Percentiles rank a stretch among this genome's conserved stretches.
phyloP scores from a whole-genome alignment of 2,888 invertebrate species.

The Phania funesta region DNA sequence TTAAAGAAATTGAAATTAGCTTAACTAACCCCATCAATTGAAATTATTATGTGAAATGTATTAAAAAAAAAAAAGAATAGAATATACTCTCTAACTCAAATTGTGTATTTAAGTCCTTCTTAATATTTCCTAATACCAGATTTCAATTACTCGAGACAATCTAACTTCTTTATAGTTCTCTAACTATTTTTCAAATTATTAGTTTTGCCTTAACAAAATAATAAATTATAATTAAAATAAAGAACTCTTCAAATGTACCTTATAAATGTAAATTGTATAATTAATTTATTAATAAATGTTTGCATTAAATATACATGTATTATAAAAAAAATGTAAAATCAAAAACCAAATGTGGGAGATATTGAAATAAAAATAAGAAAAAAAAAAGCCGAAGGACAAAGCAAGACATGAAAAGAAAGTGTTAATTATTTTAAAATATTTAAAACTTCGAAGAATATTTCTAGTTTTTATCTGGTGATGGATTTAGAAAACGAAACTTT shows the following conservation, averaged over 20 bases:
- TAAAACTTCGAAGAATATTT: too few species aligned
- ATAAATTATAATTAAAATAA: slow-evolving; percentile 5
- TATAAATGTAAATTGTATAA: slow-evolving; percentile 52
- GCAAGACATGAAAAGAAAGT: not conserved
- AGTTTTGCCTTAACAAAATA: not conserved
- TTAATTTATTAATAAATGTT: slow-evolving; percentile 40
- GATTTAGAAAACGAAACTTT: too few species aligned
- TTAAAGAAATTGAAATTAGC: not conserved
- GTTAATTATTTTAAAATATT: slow-evolving; percentile 3
- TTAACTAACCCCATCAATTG: slow-evolving; percentile 54
- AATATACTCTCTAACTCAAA: slow-evolving; percentile 50
- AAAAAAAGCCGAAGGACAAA: slow-evolving; percentile 18
- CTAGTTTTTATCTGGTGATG: too few species aligned
- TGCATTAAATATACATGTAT: slow-evolving; percentile 6
- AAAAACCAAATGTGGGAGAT: not conserved
- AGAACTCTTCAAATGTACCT: slow-evolving; percentile 57
- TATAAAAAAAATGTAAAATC: slow-evolving; percentile 10
- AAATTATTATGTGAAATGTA: slow-evolving; percentile 10
- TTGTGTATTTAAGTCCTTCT: slow-evolving; percentile 56
- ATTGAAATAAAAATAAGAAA: not conserved
- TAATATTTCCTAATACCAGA: not conserved
- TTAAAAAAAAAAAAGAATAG: slow-evolving; percentile 58
- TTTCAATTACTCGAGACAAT: slow-evolving; percentile 41
- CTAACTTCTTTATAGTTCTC: not conserved
- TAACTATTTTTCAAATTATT: not conserved